A percentile compares a stretch with the other conserved stretches of the same genome.
Evolutionary conservation across 2,113 vertebrate genomes (phyloP).

Genomic region (Lepisosteus oculatus): DNA sequence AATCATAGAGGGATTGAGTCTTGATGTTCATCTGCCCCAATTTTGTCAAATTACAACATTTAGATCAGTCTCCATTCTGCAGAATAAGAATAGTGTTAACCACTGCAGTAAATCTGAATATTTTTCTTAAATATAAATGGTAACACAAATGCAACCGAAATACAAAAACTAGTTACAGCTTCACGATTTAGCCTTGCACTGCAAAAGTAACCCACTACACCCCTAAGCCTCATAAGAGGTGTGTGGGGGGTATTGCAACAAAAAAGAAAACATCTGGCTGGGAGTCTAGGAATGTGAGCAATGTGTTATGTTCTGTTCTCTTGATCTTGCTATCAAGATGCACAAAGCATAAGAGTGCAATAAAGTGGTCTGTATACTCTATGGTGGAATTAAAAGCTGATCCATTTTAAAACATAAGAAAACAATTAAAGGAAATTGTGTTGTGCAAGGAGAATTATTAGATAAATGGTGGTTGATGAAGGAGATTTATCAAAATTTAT

Average conservation of each 20-base stretch:
- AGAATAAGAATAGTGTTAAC: not conserved
- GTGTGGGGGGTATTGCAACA: conserved; percentile 6
- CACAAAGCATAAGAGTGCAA: conserved; percentile 12
- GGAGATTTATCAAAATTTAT: not conserved
- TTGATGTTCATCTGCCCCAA: no score
- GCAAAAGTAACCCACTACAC: not conserved
- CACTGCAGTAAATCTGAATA: not conserved
- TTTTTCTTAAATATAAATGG: not conserved
- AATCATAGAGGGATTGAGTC: no score
- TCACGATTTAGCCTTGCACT: not conserved
- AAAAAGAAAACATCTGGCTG: conserved; percentile 19
- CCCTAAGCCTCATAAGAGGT: conserved; percentile 2
- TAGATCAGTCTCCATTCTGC: not conserved
- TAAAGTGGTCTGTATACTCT: not conserved
- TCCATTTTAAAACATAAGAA: conserved; percentile 5
- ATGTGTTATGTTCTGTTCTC: conserved; percentile 22
- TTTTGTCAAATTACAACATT: not conserved
- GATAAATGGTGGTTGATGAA: not conserved
- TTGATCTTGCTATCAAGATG: conserved; percentile 22
- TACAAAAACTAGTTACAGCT: no score
- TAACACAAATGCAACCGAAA: no score
- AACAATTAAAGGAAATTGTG: conserved; percentile 13
- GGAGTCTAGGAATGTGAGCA: conserved; percentile 12
- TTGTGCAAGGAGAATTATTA: not conserved
- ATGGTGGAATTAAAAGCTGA: not conserved